phyloP scores from a whole-genome alignment of 2,113 vertebrate genomes.

The Pleuronectes platessa region DNA sequence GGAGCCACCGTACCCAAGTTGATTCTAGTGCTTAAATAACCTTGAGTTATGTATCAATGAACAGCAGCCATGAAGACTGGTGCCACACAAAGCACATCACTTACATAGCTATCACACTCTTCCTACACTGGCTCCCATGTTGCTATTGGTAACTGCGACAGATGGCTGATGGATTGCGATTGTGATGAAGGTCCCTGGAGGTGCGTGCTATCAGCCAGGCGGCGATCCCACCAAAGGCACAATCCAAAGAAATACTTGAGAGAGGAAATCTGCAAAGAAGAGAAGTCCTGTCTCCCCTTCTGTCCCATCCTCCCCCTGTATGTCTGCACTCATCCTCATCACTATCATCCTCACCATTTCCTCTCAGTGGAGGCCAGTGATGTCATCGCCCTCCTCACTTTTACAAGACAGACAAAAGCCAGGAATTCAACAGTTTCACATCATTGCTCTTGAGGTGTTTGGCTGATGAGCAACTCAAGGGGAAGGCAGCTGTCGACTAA shows the following conservation, averaged over 20 bases:
- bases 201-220: neutral
- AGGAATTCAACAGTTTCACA: conserved; percentile 10
- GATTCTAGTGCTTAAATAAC: conserved; percentile 16
- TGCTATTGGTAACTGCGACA: conserved; percentile 60
- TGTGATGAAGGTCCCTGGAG: conserved; percentile 30
- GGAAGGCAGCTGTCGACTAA: too few species aligned
- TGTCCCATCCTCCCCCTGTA: neutral
- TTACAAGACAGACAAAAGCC: neutral
- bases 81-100: conserved; percentile 21
- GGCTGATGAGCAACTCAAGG: neutral
- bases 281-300: neutral
- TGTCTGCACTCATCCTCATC: neutral
- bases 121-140: conserved; percentile 17
- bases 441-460: neutral
- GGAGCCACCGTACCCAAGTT: neutral
- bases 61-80: neutral
- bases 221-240: conserved; percentile 9
- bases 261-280: neutral
- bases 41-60: conserved; percentile 35
- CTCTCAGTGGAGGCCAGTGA: conserved; percentile 22
- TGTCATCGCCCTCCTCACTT: neutral
- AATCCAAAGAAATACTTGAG: conserved; percentile 1
- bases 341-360: neutral
- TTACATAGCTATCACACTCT: conserved; percentile 14
- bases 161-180: conserved; percentile 51